Evolutionary conservation across 30 jellyfish, hydroid and myxozoan genomes (phyloP).

Genomic region (Turritopsis dohrnii): DNA sequence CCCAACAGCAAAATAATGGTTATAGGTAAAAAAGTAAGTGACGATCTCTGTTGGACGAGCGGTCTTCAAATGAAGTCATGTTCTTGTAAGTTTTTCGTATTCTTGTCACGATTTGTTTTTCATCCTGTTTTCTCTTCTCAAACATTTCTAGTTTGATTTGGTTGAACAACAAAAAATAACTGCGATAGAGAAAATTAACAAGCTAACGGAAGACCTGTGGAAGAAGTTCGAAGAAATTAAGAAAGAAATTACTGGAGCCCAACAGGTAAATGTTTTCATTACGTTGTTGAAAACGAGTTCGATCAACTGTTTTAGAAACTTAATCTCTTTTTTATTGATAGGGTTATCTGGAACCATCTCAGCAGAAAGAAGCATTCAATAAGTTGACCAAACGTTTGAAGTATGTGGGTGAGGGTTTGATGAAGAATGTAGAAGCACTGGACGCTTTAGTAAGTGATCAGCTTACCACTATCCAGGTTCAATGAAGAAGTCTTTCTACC

Average conservation of each 20-base stretch:
- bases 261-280: background rate
- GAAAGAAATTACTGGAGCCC: background rate
- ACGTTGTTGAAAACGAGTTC: too few species aligned
- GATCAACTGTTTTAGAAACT: too few species aligned
- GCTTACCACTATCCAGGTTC: background rate
- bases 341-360: conserved; percentile 8
- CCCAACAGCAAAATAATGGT: conserved; percentile 3
- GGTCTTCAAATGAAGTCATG: background rate
- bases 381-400: background rate
- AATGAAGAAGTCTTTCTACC: background rate
- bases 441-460: background rate
- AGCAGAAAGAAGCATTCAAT: background rate
- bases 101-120: background rate
- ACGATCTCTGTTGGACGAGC: background rate
- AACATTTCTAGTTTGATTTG: conserved; percentile 11
- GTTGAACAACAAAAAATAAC: background rate
- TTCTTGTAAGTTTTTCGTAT: background rate
- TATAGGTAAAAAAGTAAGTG: conserved; percentile 11
- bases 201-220: background rate
- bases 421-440: background rate
- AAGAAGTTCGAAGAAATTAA: background rate
- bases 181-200: background rate
- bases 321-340: background rate
- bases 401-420: conserved; percentile 1
- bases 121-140: background rate